Evolutionary conservation across 2,888 invertebrate genomes (phyloP), one percentile per base, ranked within the genome.

Genomic region (Parnassius mnemosyne): DNA sequence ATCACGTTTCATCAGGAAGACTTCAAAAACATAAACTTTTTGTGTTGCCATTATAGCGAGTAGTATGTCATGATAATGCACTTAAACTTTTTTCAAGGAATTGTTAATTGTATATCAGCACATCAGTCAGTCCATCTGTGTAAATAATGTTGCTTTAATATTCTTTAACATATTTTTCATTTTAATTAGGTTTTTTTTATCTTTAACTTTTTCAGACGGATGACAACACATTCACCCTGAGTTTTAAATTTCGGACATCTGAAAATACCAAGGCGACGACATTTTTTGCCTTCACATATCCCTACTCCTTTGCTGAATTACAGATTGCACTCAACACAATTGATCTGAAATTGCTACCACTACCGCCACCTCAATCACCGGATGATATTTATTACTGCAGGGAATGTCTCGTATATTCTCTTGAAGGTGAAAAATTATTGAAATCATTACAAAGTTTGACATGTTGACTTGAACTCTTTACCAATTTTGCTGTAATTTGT

Each of bases 241-340:
- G 94, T 67, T 96, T 96, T 85, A 94, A 94, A 77, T 95, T 94
- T 80, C 92, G 93, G 34, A 94, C 95, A 16, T 93, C 93, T 61
- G 96, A 95, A 72, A 96, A 94, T 87, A 72, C 91, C 3, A 93
- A 94, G 66, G 94, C 95, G 20, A 94, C 95, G 5, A 95, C 95
- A 9, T 97, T 96, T 85, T 96, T 97, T 87, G 97, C 97, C 0
- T 98, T 98, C 85, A 97, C 97, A 9, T 98, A 96, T 84, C 98
- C 98, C 2, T 97, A 95, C 87, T 95, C 97, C 0, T 97, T 97
- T 79, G 93, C 93, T 0, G 97, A 98, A 74, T 92, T 96, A 58
- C 96, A 96, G 83, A 94, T 94, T 67, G 93, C 94, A 73, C 87
- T 97, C 41, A 93, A 92, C 68, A 93, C 92, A 56, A 93, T 96